phyloP scores from a whole-genome alignment of 2,113 vertebrate species.

The Alosa alosa region DNA sequence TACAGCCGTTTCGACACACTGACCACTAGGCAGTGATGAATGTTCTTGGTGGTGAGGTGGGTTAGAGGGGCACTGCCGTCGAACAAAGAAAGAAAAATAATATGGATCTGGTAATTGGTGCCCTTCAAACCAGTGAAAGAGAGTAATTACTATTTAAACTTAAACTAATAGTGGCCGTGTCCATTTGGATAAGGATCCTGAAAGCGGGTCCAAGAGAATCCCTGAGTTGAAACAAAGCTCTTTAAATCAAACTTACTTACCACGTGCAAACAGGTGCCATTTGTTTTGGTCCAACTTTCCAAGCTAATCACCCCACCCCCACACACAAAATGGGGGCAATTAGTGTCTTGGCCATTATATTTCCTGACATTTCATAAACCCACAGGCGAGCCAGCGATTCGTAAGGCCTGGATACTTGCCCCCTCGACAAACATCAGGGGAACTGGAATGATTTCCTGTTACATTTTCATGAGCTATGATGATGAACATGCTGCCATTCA shows the following conservation, averaged over 20 bases:
- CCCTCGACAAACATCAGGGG: background rate
- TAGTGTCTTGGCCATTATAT: conserved; percentile 40
- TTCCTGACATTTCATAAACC: conserved; percentile 34
- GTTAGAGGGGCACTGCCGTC: conserved; percentile 22
- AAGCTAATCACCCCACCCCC: conserved; percentile 19
- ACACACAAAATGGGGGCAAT: conserved; percentile 30
- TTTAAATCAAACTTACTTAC: conserved; percentile 20
- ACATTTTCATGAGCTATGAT: conserved; percentile 16
- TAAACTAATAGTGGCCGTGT: background rate
- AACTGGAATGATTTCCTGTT: conserved; percentile 23
- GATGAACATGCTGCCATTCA: conserved; percentile 20
- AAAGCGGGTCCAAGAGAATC: background rate
- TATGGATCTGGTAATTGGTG: conserved; percentile 24
- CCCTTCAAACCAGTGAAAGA: conserved; percentile 20
- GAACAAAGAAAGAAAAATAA: conserved; percentile 17
- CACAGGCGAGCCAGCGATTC: conserved; percentile 23
- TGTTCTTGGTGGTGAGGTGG: conserved; percentile 16
- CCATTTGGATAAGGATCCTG: background rate
- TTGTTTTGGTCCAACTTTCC: conserved; percentile 32
- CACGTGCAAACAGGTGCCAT: conserved; percentile 28
- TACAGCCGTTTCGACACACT: conserved; percentile 24
- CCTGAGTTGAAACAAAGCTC: conserved; percentile 14
- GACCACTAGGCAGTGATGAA: conserved; percentile 24
- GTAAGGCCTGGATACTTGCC: conserved; percentile 32
- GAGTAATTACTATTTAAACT: conserved; percentile 25